A percentile compares a stretch with the other conserved stretches of the same genome.
Conservation (phyloP, 1,140 invertebrate genomes). For the Marisa cornuarietis region DNA sequence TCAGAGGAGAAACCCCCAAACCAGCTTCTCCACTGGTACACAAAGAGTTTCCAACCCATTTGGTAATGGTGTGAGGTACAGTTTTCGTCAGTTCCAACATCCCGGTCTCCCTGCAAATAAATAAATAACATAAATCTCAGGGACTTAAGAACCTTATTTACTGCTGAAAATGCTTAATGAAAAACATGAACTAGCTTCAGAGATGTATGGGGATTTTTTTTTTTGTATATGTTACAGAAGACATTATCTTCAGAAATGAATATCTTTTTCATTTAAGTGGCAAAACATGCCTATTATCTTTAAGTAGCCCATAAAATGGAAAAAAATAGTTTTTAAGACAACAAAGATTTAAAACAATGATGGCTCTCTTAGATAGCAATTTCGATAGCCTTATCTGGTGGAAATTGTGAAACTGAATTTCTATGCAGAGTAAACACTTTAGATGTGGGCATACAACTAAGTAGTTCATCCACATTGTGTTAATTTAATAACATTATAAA, state of each 20-base stretch:
- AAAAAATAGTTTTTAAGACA: too few relatives aligned
- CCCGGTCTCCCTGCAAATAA: constrained; percentile 66
- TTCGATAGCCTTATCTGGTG: too few relatives aligned
- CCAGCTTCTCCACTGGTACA: constrained; percentile 86
- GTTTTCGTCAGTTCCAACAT: constrained; percentile 64
- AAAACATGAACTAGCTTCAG: neutral
- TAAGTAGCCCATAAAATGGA: too few relatives aligned
- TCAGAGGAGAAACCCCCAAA: constrained; percentile 77
- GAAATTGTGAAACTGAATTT: too few relatives aligned
- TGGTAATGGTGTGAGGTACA: constrained; percentile 89
- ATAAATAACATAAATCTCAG: constrained; percentile 4
- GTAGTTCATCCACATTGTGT: too few relatives aligned
- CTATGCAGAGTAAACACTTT: too few relatives aligned
- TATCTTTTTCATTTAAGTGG: too few relatives aligned
- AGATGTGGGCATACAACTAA: too few relatives aligned
- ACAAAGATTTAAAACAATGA: neutral
- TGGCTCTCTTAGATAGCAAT: too few relatives aligned
- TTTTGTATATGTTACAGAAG: neutral
- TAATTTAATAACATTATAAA: too few relatives aligned
- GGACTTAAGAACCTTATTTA: neutral
- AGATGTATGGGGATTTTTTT: neutral
- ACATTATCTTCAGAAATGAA: too few relatives aligned
- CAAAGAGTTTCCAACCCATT: constrained; percentile 93
- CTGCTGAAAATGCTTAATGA: neutral
- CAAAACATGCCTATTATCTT: too few relatives aligned